Conservation (phyloP, 2,888 invertebrate species). For the Julus scandinavius region DNA sequence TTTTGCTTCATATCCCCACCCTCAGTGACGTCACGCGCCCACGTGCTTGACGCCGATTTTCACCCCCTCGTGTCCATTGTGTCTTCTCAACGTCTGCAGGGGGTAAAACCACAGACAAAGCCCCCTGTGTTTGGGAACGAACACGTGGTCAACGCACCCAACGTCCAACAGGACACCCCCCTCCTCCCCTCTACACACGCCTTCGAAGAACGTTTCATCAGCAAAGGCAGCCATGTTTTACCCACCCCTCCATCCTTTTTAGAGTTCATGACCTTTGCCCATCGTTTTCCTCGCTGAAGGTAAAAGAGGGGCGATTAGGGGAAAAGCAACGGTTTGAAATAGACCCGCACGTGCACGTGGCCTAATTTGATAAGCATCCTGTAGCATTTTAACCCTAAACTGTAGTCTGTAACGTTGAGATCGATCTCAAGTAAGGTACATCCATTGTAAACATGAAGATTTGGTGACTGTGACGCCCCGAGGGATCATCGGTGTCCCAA, state of each 20-base stretch:
- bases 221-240: no score
- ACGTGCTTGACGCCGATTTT: not conserved
- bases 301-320: not conserved
- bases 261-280: not conserved
- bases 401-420: no score
- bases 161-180: not conserved
- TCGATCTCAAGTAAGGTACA: no score
- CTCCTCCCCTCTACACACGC: no score
- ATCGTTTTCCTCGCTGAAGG: not conserved
- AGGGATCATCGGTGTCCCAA: no score
- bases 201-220: no score
- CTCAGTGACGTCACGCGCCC: not conserved
- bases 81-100: not conserved
- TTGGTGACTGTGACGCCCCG: no score
- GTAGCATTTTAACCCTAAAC: not conserved
- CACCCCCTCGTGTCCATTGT: not conserved
- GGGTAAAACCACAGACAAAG: not conserved
- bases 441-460: no score
- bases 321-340: not conserved
- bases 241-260: not conserved
- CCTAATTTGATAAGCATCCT: no score
- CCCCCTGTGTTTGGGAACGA: not conserved
- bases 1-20: not conserved
- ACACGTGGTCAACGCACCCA: slow-evolving; percentile 1
- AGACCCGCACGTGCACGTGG: not conserved